These are phyloP conservation scores for Lampris megalopsis DNA, from an alignment of 2,113 vertebrate species.

Conservation along the genomic window DNA sequence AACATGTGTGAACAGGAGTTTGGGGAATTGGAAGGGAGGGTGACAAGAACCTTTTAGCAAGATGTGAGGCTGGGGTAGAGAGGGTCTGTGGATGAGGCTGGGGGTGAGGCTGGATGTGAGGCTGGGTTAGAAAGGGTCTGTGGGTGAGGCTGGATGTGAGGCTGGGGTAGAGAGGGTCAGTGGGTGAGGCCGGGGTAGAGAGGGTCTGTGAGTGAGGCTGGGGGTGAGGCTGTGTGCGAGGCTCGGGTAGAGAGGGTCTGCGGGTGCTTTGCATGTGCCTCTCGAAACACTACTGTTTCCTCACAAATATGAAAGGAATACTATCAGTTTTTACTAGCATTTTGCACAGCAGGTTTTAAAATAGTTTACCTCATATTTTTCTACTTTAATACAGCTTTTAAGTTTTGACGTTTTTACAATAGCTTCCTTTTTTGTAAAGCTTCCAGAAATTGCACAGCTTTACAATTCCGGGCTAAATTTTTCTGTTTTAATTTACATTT, in stretches of 20 bases:
- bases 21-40: constrained; percentile 70
- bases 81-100: neutral
- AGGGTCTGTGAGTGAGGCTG: constrained; percentile 27
- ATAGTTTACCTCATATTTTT: constrained; percentile 15
- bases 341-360: constrained; percentile 19
- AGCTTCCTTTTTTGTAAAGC: constrained; percentile 11
- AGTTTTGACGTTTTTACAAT: constrained; percentile 25
- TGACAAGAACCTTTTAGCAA: constrained; percentile 69
- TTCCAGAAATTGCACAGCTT: too few species aligned
- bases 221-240: constrained; percentile 30
- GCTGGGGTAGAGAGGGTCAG: constrained; percentile 24
- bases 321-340: neutral
- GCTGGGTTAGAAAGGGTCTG: constrained; percentile 24
- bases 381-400: constrained; percentile 33
- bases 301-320: too few species aligned
- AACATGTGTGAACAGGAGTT: constrained; percentile 74
- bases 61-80: constrained; percentile 44
- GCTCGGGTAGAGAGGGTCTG: constrained; percentile 40
- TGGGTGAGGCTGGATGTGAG: constrained; percentile 31
- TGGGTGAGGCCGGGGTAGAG: constrained; percentile 40
- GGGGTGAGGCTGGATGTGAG: constrained; percentile 33
- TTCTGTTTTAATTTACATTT: constrained; percentile 22
- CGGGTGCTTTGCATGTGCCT: constrained; percentile 5
- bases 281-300: too few species aligned
- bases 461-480: too few species aligned